Base-by-base conservation (phyloP, 2,797 vertebrate genomes). In the Darevskia nairensis region DNA sequence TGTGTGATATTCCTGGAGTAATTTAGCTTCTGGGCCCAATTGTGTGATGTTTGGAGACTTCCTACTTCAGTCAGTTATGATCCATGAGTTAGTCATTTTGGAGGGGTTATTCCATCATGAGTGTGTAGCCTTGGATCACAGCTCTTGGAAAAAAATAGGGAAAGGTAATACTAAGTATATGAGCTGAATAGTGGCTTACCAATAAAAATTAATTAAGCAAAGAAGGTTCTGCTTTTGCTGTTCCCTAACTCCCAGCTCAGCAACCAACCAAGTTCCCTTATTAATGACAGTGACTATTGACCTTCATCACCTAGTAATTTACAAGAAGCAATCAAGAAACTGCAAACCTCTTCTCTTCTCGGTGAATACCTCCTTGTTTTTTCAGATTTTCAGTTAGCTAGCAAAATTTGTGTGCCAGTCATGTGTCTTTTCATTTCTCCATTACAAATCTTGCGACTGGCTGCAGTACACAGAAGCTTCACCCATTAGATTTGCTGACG, bases 341-440 rank as follows among this genome's bases (percentile, higher is more conserved):
- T 91, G 84, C 35, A 87, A 89, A 89, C 29, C 85, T 72, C 88
- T 64, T 91, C 80, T 93, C 86, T 90, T 92, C 88, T 90, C 82
- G 35, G 87, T 71, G 9, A 85, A 55, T 87, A 76, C 46, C 64
- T 86, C 84, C 86, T 64, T 79, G 41, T 89, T 84, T 86, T 84
- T 90, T 84, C 59, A 61, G 86, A 92, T 87, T 92, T 90, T 91
- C 82, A 87, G 41, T 81, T 78, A 86, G 79, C 66, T 71, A 81
- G 85, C 44, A 87, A 92, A 92, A 91, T 66, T 80, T 71, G 86
- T 59, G 76, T 55, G 59, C 17, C 64, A 89, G 89, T 88, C 74
- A 86, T 64, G 72, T 76, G 80, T 87, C 79, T 91, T 86, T 85
- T 76, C 85, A 66, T 74, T 41, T 93, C 66, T 90, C 85, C 80